These are phyloP conservation scores for Megaceryle torquata DNA, from an alignment of 2,113 vertebrate species.

Conservation along the genomic window DNA sequence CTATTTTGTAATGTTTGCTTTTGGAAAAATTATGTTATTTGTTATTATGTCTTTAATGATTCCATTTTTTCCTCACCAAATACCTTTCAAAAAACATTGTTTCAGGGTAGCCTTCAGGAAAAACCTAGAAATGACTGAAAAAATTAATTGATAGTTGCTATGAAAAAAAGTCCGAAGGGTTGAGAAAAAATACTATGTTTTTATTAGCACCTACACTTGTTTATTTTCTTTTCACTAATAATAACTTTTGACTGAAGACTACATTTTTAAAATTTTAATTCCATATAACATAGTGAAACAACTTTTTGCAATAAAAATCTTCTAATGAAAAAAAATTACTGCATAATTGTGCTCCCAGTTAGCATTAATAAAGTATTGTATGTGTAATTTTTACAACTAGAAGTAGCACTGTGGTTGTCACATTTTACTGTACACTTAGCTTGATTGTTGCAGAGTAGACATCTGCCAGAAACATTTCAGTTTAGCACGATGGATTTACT, in stretches of 20 bases:
- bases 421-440: slow-evolving; percentile 80
- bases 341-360: slow-evolving; percentile 22
- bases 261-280: background rate
- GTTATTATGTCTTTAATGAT: background rate
- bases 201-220: background rate
- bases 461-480: slow-evolving; percentile 93
- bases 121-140: background rate
- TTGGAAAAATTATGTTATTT: background rate
- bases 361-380: slow-evolving; percentile 66
- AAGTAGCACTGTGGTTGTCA: slow-evolving; percentile 57
- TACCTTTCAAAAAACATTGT: background rate
- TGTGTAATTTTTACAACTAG: slow-evolving; percentile 53
- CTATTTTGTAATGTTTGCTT: background rate
- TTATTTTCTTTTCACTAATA: background rate
- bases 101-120: background rate
- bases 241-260: background rate
- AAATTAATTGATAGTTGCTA: background rate
- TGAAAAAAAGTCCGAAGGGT: background rate
- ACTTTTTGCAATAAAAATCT: background rate
- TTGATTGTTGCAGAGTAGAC: slow-evolving; percentile 89
- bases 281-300: background rate
- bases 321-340: slow-evolving; percentile 4
- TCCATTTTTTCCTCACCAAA: background rate
- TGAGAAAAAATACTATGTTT: background rate
- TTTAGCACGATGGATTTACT: slow-evolving; percentile 90